Evolutionary conservation across 2,888 invertebrate genomes (phyloP).

Genomic region (Drosophila macrospina): DNA sequence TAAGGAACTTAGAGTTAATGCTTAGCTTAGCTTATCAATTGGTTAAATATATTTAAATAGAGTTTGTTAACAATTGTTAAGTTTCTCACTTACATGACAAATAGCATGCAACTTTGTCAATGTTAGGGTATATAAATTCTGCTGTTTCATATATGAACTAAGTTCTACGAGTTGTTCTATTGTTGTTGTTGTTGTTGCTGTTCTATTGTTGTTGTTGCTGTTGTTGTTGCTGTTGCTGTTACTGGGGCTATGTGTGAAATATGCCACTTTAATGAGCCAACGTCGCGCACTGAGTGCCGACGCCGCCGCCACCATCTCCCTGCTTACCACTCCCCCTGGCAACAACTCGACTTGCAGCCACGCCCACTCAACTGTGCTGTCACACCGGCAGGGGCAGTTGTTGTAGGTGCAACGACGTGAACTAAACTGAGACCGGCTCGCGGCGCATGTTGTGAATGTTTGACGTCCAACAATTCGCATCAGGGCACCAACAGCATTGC

Average conservation of each 20-base stretch:
- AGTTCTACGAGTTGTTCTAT: slow-evolving; percentile 40
- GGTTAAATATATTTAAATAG: too few relatives aligned
- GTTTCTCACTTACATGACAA: background rate
- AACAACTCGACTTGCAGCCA: slow-evolving; percentile 7
- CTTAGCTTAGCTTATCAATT: too few relatives aligned
- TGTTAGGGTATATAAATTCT: slow-evolving; percentile 28
- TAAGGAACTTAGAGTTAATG: too few relatives aligned
- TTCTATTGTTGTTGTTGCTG: too few relatives aligned
- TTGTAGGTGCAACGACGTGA: slow-evolving; percentile 75
- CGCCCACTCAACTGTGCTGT: slow-evolving; percentile 28
- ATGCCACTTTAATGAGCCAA: slow-evolving; percentile 79
- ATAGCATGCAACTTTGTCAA: background rate
- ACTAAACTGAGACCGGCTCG: slow-evolving; percentile 67
- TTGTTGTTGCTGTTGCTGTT: slow-evolving; percentile 40
- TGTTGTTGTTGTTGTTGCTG: too few relatives aligned
- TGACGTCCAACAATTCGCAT: slow-evolving; percentile 63
- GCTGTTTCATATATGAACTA: slow-evolving; percentile 25
- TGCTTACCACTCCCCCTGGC: slow-evolving; percentile 8
- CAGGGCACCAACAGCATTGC: slow-evolving; percentile 32
- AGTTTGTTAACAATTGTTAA: too few relatives aligned
- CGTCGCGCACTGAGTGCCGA: slow-evolving; percentile 74
- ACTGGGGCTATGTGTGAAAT: slow-evolving; percentile 74
- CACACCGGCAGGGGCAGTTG: slow-evolving; percentile 45
- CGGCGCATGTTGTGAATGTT: slow-evolving; percentile 60
- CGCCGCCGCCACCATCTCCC: too few relatives aligned